Percentiles rank a stretch among this genome's conserved stretches.
phyloP scores from a whole-genome alignment of 2,888 invertebrate genomes.

The Eupithecia subumbrata region DNA sequence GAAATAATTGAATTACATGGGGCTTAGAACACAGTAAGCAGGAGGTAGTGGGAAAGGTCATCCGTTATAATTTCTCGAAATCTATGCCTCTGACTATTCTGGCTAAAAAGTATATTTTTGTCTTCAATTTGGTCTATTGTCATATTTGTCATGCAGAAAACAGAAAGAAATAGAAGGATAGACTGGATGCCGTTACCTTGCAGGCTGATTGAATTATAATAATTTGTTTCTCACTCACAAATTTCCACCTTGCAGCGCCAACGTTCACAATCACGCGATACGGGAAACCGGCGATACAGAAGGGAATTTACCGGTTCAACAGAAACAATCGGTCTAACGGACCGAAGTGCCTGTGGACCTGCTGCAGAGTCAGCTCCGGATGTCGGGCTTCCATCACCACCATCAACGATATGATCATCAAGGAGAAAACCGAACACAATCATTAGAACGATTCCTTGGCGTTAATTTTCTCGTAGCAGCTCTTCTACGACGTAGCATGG shows the following conservation, averaged over 20 bases:
- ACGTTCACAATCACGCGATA: constrained; percentile 53
- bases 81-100: too few species aligned
- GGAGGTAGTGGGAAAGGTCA: too few species aligned
- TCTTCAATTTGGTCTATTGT: too few species aligned
- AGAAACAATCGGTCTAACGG: constrained; percentile 62
- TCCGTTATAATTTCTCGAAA: too few species aligned
- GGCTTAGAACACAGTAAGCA: too few species aligned
- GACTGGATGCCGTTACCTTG: too few species aligned
- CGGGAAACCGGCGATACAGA: constrained; percentile 50
- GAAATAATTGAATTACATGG: too few species aligned
- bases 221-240: background rate
- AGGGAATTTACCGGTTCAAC: constrained; percentile 48
- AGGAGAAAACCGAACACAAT: background rate
- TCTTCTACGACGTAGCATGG: background rate
- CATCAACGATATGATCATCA: background rate
- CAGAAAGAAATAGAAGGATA: too few species aligned
- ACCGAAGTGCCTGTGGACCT: constrained; percentile 64
- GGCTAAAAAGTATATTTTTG: background rate
- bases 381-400: constrained; percentile 59
- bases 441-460: background rate
- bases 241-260: constrained; percentile 45
- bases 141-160: too few species aligned
- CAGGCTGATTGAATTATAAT: background rate
- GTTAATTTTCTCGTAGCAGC: background rate
- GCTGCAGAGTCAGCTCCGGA: constrained; percentile 57